Percentiles rank a stretch among this genome's conserved stretches.
Evolutionary conservation across 2,113 vertebrate species (phyloP).

Genomic region (Candoia aspera): DNA sequence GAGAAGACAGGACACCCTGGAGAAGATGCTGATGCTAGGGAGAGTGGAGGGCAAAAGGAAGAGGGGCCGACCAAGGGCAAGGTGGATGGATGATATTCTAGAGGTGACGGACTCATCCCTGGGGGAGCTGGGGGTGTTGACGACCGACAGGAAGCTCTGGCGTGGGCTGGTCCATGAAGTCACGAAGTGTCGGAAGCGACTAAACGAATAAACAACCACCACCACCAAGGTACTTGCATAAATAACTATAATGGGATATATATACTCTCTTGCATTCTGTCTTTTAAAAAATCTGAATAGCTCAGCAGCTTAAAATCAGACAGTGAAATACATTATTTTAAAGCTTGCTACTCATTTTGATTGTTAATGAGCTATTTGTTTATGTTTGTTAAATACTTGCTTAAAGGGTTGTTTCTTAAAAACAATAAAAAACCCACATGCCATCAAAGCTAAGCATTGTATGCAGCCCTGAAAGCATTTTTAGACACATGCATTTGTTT

Average conservation of each 20-base stretch:
- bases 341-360: conserved; percentile 50
- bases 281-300: conserved; percentile 20
- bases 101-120: too few species aligned
- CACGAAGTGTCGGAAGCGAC: too few species aligned
- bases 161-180: too few species aligned
- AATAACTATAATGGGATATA: not conserved
- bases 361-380: conserved; percentile 63
- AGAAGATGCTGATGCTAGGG: too few species aligned
- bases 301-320: not conserved
- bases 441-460: conserved; percentile 61
- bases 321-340: conserved; percentile 25
- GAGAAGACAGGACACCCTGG: too few species aligned
- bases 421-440: conserved; percentile 48
- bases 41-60: too few species aligned
- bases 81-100: too few species aligned
- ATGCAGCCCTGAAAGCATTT: conserved; percentile 60
- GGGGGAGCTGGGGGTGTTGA: too few species aligned
- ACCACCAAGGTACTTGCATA: not conserved
- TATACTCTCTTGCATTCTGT: not conserved
- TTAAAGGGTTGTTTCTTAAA: conserved; percentile 13
- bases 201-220: too few species aligned
- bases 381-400: conserved; percentile 24
- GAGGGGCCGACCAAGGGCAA: too few species aligned
- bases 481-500: conserved; percentile 59
- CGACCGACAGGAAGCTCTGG: too few species aligned